Evolutionary conservation across 2,113 vertebrate genomes (phyloP).

Genomic region (Equus przewalskii): DNA sequence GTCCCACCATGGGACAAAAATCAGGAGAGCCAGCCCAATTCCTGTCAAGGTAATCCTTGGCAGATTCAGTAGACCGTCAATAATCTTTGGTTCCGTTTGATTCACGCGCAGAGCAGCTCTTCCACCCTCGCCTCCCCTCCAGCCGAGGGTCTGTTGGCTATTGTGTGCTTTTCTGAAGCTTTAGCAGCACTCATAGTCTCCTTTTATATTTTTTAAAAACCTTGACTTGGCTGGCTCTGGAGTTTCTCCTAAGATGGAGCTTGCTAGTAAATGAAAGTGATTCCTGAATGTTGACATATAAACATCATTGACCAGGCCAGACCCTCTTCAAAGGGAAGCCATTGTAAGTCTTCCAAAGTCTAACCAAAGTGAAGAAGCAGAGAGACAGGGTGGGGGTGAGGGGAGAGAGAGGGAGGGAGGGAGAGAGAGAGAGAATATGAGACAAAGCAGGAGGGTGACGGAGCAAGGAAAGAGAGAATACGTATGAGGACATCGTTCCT

Average conservation of each 20-base stretch:
- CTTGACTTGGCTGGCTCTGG: background rate
- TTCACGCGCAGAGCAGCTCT: background rate
- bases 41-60: constrained; percentile 63
- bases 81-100: constrained; percentile 55
- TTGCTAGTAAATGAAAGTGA: constrained; percentile 49
- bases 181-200: background rate
- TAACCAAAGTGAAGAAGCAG: background rate
- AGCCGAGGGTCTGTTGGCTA: background rate
- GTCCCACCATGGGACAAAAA: constrained; percentile 12
- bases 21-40: constrained; percentile 58
- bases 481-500: background rate
- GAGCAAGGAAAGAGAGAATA: background rate
- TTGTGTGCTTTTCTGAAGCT: background rate
- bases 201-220: background rate
- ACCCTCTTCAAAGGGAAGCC: constrained; percentile 47
- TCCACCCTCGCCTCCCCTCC: background rate
- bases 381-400: background rate
- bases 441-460: background rate
- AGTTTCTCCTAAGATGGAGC: constrained; percentile 18
- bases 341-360: constrained; percentile 24
- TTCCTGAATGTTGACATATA: constrained; percentile 22
- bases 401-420: background rate
- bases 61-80: constrained; percentile 60
- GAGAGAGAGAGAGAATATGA: background rate
- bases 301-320: background rate